Evolutionary conservation across 2,888 invertebrate species (phyloP).

Genomic region (Mesoligia furuncula): DNA sequence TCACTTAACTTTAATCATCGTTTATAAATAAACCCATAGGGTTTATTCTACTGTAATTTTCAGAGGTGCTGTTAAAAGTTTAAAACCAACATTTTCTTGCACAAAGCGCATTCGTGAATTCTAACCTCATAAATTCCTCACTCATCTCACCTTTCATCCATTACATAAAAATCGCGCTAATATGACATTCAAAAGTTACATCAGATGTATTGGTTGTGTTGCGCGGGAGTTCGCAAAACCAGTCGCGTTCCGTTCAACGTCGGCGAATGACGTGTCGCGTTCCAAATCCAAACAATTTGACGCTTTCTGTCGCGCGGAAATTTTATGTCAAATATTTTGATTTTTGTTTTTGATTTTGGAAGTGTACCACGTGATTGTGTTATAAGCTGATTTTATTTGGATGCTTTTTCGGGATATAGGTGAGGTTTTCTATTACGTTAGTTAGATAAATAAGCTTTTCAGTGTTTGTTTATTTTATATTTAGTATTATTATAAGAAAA

Average conservation of each 20-base stretch:
- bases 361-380: conserved; percentile 71
- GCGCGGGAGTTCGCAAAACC: conserved; percentile 62
- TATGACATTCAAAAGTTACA: conserved; percentile 69
- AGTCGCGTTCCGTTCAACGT: conserved; percentile 69
- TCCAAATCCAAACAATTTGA: conserved; percentile 73
- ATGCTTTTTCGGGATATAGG: conserved; percentile 66
- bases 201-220: conserved; percentile 64
- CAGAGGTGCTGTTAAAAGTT: background rate
- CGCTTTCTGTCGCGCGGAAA: conserved; percentile 80
- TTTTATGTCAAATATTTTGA: conserved; percentile 77
- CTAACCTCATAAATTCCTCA: conserved; percentile 27
- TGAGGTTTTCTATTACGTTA: conserved; percentile 42
- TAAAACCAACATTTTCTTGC: conserved; percentile 4
- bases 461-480: background rate
- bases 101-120: conserved; percentile 31
- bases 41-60: background rate
- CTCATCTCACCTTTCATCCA: conserved; percentile 67
- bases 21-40: background rate
- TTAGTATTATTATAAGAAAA: background rate
- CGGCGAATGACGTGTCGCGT: conserved; percentile 63
- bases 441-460: background rate
- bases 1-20: background rate
- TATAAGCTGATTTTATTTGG: conserved; percentile 63
- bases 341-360: conserved; percentile 32
- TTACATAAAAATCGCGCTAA: conserved; percentile 68